Percentiles rank a stretch among this genome's conserved stretches.
Evolutionary conservation across 2,113 vertebrate genomes (phyloP).

Genomic region (Sinocyclocheilus maitianheensis): DNA sequence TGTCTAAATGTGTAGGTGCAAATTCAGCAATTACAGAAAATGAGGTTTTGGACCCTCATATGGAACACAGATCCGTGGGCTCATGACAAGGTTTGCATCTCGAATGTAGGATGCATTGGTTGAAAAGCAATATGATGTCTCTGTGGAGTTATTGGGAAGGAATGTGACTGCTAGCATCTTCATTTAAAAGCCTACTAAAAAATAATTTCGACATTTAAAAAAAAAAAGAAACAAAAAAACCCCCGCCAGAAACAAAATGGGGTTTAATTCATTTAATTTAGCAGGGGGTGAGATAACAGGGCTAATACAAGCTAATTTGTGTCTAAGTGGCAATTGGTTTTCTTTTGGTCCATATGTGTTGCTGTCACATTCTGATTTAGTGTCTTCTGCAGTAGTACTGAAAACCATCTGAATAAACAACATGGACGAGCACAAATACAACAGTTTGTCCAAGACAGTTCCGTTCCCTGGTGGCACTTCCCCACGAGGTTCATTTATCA

Average conservation of each 20-base stretch:
- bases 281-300: not conserved
- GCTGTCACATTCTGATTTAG: not conserved
- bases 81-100: not conserved
- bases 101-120: not conserved
- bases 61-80: not conserved
- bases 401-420: not conserved
- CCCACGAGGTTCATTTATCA: slow-evolving; percentile 1
- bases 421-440: not conserved
- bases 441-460: not conserved
- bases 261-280: not conserved
- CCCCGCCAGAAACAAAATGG: no score
- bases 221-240: no score
- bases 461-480: slow-evolving; percentile 9
- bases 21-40: not conserved
- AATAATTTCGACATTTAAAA: not conserved
- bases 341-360: not conserved
- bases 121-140: not conserved
- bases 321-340: not conserved
- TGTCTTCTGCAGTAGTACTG: not conserved
- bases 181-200: not conserved
- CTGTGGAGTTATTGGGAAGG: not conserved
- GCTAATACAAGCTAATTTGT: not conserved
- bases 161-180: not conserved
- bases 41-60: not conserved
- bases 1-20: slow-evolving; percentile 1